phyloP scores from a whole-genome alignment of 2,113 vertebrate genomes.

The Irena cyanogastra region DNA sequence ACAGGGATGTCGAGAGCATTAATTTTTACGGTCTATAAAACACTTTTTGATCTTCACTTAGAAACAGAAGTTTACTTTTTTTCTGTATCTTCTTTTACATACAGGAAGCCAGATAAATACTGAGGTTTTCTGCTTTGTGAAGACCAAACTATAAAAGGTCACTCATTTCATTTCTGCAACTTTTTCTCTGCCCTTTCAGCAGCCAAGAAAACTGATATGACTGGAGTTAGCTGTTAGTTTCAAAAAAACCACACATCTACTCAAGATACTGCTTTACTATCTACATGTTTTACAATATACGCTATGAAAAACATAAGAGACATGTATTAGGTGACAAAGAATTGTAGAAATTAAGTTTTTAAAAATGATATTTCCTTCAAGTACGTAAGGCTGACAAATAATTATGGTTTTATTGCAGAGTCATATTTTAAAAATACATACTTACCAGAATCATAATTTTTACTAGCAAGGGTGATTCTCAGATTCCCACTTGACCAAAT shows the following conservation, averaged over 20 bases:
- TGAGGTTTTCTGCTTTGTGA: background rate
- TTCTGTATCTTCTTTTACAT: constrained; percentile 30
- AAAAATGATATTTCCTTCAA: background rate
- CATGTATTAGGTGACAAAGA: background rate
- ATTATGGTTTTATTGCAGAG: background rate
- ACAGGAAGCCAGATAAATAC: constrained; percentile 11
- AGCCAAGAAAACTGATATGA: background rate
- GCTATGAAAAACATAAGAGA: background rate
- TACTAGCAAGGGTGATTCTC: background rate
- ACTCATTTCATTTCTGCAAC: background rate
- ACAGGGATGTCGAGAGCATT: background rate
- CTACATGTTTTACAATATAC: background rate
- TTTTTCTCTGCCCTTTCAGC: background rate
- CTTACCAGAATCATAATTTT: background rate
- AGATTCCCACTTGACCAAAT: background rate
- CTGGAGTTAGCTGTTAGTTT: background rate
- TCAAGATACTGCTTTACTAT: background rate
- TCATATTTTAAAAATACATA: background rate
- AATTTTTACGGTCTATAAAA: background rate
- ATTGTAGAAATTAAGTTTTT: background rate
- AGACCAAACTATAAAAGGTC: background rate
- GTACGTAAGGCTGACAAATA: background rate
- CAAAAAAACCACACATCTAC: background rate
- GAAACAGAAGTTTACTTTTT: background rate
- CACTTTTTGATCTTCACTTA: background rate